Conservation (phyloP, 1,140 invertebrate species). For the Antheraea pernyi region DNA sequence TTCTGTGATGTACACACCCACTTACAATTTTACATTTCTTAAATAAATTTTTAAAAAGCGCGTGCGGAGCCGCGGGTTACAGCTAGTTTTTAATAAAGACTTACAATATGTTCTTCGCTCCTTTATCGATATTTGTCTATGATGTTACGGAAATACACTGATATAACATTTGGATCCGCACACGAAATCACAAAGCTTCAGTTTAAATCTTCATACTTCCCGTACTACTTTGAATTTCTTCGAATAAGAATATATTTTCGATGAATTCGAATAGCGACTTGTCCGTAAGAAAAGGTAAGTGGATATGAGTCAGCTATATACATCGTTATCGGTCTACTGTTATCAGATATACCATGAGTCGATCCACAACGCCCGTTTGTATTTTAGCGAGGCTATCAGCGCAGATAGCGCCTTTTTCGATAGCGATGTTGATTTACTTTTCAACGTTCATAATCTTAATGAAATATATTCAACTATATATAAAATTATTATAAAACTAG, state of each 20-base stretch:
- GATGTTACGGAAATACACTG: no score
- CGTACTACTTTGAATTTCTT: not conserved
- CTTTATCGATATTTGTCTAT: no score
- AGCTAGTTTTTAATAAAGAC: no score
- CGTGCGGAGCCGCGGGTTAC: no score
- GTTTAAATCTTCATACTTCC: not conserved
- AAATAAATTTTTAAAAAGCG: no score
- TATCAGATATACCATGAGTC: conserved; percentile 55
- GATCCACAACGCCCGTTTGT: conserved; percentile 30
- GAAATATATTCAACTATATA: not conserved
- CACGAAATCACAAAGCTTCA: not conserved
- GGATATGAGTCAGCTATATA: conserved; percentile 55
- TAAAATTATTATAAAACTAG: no score
- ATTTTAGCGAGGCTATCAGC: conserved; percentile 52
- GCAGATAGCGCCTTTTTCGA: conserved; percentile 21
- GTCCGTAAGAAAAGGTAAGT: conserved; percentile 23
- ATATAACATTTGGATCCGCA: not conserved
- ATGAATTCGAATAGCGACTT: conserved; percentile 1
- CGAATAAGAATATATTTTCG: not conserved
- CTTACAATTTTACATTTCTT: no score
- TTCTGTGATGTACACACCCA: no score
- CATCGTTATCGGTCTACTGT: conserved; percentile 52
- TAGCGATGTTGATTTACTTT: not conserved
- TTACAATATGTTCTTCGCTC: no score
- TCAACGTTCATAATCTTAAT: not conserved